Evolutionary conservation across 2,113 vertebrate genomes (phyloP), one percentile per base, ranked within the genome.

Genomic region (Picathartes gymnocephalus): DNA sequence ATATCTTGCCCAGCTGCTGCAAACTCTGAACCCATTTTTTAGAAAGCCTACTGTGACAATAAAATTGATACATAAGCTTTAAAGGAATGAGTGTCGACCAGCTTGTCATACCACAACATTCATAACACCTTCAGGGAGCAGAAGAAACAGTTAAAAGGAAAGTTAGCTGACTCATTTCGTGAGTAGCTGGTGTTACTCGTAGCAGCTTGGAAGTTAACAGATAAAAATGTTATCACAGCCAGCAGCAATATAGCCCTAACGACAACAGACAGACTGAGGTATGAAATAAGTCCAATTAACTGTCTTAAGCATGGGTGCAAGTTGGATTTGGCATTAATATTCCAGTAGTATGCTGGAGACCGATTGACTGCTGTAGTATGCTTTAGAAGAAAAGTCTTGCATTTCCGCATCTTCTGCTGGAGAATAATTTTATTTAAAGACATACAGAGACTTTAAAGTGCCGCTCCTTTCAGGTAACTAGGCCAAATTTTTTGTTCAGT

Each of bases 121-220:
- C 88, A 89, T 92, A 91, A 97, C 88, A 93, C 84, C 97, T 95
- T 96, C 73, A 47, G 80, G 54, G 94, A 93, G 81, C 89, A 95
- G 95, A 97, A 86, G 95, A 94, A 97, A 93, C 89, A 31, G 96
- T 97, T 97, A 94, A 97, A 97, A 97, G 92, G 91, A 95, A 95
- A 96, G 95, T 97, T 97, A 95, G 96, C 96, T 96, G 97, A 97
- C 96, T 98, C 97, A 97, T 97, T 97, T 95, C 3, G 5, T 58
- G 90, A 97, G 88, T 95, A 97, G 96, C 86, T 93, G 91, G 79
- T 96, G 95, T 90, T 87, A 70, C 60, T 87, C 5, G 53, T 78
- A 95, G 90, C 86, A 95, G 80, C 92, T 95, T 96, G 90, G 92
- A 94, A 79, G 68, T 82, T 93, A 95, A 96, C 81, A 97, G 97